These are phyloP conservation scores for Electrona antarctica DNA, from an alignment of 2,113 vertebrate genomes.

Conservation along the genomic window DNA sequence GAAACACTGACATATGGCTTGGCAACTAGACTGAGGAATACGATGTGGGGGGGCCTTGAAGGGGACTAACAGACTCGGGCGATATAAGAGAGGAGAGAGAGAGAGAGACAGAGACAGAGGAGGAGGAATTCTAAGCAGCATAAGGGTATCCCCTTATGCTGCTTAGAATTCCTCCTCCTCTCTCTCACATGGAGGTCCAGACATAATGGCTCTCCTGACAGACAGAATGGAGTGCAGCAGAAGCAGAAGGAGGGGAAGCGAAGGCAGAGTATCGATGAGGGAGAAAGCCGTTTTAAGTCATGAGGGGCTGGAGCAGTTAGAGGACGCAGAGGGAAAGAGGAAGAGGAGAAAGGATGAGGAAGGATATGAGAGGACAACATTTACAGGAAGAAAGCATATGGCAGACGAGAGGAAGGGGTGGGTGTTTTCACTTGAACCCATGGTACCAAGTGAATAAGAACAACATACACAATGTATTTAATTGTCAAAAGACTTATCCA, in stretches of 20 bases:
- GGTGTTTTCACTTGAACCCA: constrained; percentile 7
- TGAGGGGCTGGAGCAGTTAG: neutral
- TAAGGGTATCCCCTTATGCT: constrained; percentile 47
- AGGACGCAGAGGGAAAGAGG: constrained; percentile 1
- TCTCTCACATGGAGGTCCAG: constrained; percentile 47
- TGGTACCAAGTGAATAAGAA: neutral
- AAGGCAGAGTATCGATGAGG: constrained; percentile 32
- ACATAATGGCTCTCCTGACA: constrained; percentile 62
- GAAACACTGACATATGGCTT: no score
- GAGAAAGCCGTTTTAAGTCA: constrained; percentile 13
- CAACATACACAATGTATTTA: neutral
- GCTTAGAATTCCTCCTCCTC: constrained; percentile 31
- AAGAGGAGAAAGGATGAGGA: neutral
- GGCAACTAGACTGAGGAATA: no score
- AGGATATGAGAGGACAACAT: neutral
- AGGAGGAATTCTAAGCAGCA: constrained; percentile 47
- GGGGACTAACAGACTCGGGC: no score
- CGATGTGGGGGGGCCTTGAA: no score
- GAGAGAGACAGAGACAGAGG: constrained; percentile 14
- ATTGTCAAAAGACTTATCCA: neutral
- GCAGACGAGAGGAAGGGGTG: constrained; percentile 21
- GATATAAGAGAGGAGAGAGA: neutral
- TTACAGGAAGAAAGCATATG: constrained; percentile 13
- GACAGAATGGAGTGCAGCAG: constrained; percentile 21
- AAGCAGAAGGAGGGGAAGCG: constrained; percentile 26